A percentile compares a stretch with the other conserved stretches of the same genome.
Evolutionary conservation across 2,113 vertebrate species (phyloP).

Genomic region (Oenanthe oenanthe): DNA sequence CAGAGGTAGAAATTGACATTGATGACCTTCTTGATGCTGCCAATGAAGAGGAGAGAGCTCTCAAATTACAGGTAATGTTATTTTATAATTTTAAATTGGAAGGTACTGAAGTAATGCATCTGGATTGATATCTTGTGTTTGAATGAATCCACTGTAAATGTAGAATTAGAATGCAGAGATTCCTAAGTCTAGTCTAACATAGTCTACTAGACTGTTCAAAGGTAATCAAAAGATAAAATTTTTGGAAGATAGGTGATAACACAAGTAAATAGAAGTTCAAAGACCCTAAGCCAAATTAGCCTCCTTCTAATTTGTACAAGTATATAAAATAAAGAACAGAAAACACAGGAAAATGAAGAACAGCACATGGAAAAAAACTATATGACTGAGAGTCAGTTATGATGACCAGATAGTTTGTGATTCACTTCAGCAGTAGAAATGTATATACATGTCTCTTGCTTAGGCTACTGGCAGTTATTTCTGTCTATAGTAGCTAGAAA

Average conservation of each 20-base stretch:
- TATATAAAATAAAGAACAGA: not conserved
- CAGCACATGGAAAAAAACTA: not conserved
- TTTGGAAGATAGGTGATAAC: not conserved
- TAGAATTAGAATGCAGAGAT: not conserved
- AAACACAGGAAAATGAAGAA: not conserved
- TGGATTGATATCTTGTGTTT: not conserved
- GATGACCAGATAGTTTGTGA: not conserved
- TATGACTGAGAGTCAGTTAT: not conserved
- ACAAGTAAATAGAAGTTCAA: not conserved
- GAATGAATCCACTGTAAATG: not conserved
- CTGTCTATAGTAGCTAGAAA: not conserved
- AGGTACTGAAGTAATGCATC: not conserved
- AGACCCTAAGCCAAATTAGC: not conserved
- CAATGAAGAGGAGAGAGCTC: conserved; percentile 91
- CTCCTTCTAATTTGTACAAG: not conserved
- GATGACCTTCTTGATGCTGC: conserved; percentile 94
- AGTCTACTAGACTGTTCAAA: not conserved
- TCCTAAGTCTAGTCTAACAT: not conserved
- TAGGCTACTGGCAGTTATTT: not conserved
- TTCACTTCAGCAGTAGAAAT: not conserved
- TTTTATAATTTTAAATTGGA: not conserved
- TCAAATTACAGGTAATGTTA: conserved; percentile 88
- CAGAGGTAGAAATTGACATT: conserved; percentile 97
- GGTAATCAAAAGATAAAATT: not conserved
- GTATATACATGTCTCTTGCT: not conserved